phyloP scores from a whole-genome alignment of 2,797 vertebrate species.

The Crax fasciolata region DNA sequence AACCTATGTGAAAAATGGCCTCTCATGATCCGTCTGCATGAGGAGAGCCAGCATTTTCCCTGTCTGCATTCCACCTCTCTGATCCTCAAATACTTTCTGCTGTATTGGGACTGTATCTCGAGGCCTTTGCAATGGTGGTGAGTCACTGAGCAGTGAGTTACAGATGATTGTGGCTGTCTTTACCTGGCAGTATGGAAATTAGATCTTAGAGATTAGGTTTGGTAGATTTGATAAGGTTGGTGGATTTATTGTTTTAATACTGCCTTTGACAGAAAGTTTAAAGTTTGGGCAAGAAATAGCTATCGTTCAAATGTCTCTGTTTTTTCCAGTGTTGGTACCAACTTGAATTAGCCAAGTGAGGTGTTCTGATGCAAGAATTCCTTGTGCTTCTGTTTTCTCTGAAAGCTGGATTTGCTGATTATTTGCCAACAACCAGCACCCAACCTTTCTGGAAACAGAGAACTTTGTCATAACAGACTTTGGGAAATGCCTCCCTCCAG shows the following conservation, averaged over 20 bases:
- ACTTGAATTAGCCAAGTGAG: not conserved
- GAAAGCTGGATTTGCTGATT: not conserved
- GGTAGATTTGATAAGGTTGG: not conserved
- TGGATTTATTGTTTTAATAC: constrained; percentile 2
- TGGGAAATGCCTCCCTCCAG: not conserved
- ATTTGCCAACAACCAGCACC: not conserved
- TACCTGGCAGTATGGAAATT: not conserved
- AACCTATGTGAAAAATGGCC: not conserved
- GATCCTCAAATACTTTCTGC: not conserved
- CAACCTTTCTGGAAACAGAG: not conserved
- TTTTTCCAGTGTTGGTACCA: not conserved
- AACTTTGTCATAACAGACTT: not conserved
- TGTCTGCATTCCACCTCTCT: not conserved
- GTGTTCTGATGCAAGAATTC: not conserved
- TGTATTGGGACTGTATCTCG: not conserved
- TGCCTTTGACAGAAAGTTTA: not conserved
- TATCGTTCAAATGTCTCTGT: not conserved
- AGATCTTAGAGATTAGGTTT: not conserved
- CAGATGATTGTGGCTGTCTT: not conserved
- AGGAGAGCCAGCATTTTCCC: not conserved
- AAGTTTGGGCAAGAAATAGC: not conserved
- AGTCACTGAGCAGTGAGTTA: not conserved
- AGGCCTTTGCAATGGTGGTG: not conserved
- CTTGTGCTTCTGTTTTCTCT: not conserved
- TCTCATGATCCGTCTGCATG: not conserved